Conservation (phyloP, 2,113 vertebrate species). For the Hipposideros armiger region DNA sequence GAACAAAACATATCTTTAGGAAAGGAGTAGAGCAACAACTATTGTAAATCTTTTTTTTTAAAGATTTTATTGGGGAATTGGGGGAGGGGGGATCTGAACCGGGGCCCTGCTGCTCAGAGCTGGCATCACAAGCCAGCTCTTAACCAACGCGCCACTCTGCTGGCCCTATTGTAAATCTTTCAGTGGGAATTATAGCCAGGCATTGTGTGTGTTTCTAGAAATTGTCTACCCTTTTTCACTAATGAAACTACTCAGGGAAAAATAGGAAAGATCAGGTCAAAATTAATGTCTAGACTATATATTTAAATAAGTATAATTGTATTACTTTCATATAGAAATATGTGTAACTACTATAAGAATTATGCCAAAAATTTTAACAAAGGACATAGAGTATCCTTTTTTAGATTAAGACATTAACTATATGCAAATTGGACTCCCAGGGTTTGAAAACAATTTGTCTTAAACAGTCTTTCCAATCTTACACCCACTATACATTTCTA, state of each 20-base stretch:
- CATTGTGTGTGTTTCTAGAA: background rate
- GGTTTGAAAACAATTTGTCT: background rate
- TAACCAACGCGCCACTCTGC: too few species aligned
- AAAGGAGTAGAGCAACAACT: background rate
- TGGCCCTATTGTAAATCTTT: background rate
- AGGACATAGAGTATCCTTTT: background rate
- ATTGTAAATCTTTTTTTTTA: background rate
- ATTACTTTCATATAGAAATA: background rate
- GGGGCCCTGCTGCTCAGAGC: too few species aligned
- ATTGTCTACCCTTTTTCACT: background rate
- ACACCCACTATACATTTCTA: background rate
- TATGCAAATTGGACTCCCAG: background rate
- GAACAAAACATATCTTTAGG: background rate
- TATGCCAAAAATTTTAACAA: background rate
- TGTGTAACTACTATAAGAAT: background rate
- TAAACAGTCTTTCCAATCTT: background rate
- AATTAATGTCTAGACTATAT: background rate
- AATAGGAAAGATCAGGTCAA: background rate
- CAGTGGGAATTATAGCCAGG: background rate
- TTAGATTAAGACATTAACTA: background rate
- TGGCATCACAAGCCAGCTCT: too few species aligned
- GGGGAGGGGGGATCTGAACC: too few species aligned
- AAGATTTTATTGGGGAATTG: too few species aligned
- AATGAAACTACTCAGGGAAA: background rate
- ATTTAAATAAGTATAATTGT: background rate